These are phyloP conservation scores for Zophobas atratus DNA, from an alignment of 1,140 invertebrate genomes.

Conservation along the genomic window DNA sequence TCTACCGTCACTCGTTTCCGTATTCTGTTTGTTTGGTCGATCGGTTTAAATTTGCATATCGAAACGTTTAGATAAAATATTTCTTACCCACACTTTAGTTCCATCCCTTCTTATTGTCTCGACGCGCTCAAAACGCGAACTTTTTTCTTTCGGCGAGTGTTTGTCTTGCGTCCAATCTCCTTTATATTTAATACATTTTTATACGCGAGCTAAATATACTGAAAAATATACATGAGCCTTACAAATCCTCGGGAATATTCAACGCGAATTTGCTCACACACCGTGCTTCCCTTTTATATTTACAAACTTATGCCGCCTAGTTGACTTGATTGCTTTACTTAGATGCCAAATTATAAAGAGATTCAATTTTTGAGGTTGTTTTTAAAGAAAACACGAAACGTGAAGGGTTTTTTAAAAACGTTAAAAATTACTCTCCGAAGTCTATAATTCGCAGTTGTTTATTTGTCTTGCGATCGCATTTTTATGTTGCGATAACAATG, in stretches of 20 bases:
- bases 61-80: conserved; percentile 36
- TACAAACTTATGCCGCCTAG: too few relatives aligned
- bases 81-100: conserved; percentile 28
- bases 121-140: background rate
- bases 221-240: background rate
- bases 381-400: too few relatives aligned
- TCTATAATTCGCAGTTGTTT: too few relatives aligned
- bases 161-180: conserved; percentile 5
- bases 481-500: too few relatives aligned
- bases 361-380: too few relatives aligned
- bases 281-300: too few relatives aligned
- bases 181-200: conserved; percentile 27
- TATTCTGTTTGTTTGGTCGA: conserved; percentile 40
- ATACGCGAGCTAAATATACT: background rate
- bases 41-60: conserved; percentile 34
- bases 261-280: too few relatives aligned
- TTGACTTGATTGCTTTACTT: too few relatives aligned
- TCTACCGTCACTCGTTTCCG: conserved; percentile 2
- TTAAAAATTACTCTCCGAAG: too few relatives aligned
- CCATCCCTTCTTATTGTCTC: conserved; percentile 32
- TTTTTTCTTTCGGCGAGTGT: conserved; percentile 12
- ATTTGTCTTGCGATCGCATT: too few relatives aligned
- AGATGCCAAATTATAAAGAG: too few relatives aligned
- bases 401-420: too few relatives aligned
- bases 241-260: background rate